phyloP scores from a whole-genome alignment of 2,113 vertebrate species.

The Rhadina sibilatrix region DNA sequence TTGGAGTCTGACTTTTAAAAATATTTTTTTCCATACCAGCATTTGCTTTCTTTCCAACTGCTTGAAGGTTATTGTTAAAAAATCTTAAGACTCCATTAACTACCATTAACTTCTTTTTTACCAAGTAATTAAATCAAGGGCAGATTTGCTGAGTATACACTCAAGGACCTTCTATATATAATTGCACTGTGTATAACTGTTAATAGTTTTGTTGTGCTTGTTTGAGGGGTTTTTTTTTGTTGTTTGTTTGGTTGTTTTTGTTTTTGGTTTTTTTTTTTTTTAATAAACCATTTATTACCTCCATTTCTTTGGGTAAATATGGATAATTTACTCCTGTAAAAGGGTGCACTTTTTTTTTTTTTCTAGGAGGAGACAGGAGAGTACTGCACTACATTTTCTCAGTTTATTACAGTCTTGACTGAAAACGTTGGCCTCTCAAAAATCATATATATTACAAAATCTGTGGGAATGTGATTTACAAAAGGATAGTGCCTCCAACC shows the following conservation, averaged over 20 bases:
- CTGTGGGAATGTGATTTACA: neutral
- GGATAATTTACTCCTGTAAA: neutral
- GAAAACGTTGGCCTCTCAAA: neutral
- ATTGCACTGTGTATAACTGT: neutral
- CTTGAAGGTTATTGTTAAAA: neutral
- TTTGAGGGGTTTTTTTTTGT: too few relatives aligned
- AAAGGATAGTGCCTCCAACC: neutral
- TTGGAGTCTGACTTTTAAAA: neutral
- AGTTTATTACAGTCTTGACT: neutral
- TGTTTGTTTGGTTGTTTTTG: too few relatives aligned
- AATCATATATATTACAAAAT: neutral
- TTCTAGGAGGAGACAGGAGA: neutral
- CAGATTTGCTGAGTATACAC: neutral
- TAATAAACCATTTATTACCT: neutral
- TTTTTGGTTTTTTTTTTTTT: neutral
- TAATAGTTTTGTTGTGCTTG: neutral
- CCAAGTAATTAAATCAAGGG: neutral
- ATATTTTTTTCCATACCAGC: neutral
- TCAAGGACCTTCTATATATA: neutral
- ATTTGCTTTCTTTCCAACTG: neutral
- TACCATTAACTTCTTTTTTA: neutral
- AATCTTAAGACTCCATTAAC: neutral
- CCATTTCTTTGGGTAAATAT: neutral
- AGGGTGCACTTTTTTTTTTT: neutral
- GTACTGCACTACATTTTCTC: neutral